Evolutionary conservation across 2,797 vertebrate genomes (phyloP), one percentile per base, ranked within the genome.

Genomic region (Phoeniculus purpureus): DNA sequence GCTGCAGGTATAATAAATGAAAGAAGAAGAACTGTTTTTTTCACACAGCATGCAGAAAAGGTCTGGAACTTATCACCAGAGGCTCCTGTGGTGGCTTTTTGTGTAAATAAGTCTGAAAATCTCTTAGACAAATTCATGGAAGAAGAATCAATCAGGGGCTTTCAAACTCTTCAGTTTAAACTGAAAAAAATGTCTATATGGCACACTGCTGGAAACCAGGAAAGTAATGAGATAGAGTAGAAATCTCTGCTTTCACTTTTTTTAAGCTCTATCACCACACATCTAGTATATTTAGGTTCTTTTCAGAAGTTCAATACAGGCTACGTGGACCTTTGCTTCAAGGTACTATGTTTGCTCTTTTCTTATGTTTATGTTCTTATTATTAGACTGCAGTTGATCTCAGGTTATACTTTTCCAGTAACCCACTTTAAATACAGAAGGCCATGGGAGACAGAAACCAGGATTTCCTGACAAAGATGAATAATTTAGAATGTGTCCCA

Each of bases 401-500:
- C 61, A 29, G 61, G 27, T 89, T 91, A 77, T 61, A 51, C 25
- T 74, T 93, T 67, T 89, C 31, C 58, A 84, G 34, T 55, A 48
- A 89, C 34, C 80, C 23, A 81, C 15, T 83, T 91, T 93, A 29
- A 86, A 50, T 65, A 77, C 27, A 68, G 15, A 23, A 20, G 13
- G 20, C 27, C 37, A 64, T 1, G 2, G 67, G 91, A 81, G 60
- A 54, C 0, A 55, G 56, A 52, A 66, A 66, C 3, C 16, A 70
- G 60, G 25, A 81, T 92, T 86, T 91, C 52, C 77, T 93, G 48
- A 90, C 34, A 94, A 91, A 74, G 73, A 82, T 64, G 47, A 86
- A 92, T 66, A 90, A 96, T 89, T 94, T 85, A 93, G 93, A 94
- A 81, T 31, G 4, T 93, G 94, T 89, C 23, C 58, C 59, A 62